Percentiles rank a stretch among this genome's conserved stretches.
Conservation (phyloP, 2,797 vertebrate species). For the Cirrhinus mrigala region DNA sequence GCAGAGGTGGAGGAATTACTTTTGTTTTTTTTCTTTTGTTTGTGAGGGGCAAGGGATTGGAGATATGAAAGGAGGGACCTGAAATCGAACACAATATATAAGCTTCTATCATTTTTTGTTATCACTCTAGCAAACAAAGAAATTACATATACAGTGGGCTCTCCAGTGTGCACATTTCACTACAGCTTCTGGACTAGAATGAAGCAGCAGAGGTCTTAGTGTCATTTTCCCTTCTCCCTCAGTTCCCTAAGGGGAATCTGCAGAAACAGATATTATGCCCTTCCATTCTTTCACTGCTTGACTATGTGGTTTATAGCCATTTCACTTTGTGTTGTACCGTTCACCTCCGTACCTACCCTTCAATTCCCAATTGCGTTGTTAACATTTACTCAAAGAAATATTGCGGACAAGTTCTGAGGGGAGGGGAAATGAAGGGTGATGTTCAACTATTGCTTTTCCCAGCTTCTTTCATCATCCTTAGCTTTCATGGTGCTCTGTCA, state of each 20-base stretch:
- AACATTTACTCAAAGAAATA: constrained; percentile 19
- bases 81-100: constrained; percentile 76
- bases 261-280: constrained; percentile 16
- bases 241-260: constrained; percentile 10
- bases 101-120: constrained; percentile 79
- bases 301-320: constrained; percentile 36
- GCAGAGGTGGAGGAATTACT: constrained; percentile 30
- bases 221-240: constrained; percentile 14
- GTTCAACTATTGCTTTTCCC: constrained; percentile 43
- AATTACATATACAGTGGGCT: constrained; percentile 69
- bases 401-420: constrained; percentile 36
- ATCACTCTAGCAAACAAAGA: constrained; percentile 76
- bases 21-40: background rate
- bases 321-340: constrained; percentile 38
- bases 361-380: constrained; percentile 13
- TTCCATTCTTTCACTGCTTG: constrained; percentile 31
- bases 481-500: constrained; percentile 58
- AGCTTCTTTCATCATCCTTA: constrained; percentile 45
- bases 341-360: constrained; percentile 35
- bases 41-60: constrained; percentile 49
- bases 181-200: constrained; percentile 31
- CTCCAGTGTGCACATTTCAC: constrained; percentile 74
- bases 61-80: constrained; percentile 45
- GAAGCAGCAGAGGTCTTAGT: constrained; percentile 22
- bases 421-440: background rate